phyloP scores from a whole-genome alignment of 2,888 invertebrate species.

The Cyrtodaria siliqua region DNA sequence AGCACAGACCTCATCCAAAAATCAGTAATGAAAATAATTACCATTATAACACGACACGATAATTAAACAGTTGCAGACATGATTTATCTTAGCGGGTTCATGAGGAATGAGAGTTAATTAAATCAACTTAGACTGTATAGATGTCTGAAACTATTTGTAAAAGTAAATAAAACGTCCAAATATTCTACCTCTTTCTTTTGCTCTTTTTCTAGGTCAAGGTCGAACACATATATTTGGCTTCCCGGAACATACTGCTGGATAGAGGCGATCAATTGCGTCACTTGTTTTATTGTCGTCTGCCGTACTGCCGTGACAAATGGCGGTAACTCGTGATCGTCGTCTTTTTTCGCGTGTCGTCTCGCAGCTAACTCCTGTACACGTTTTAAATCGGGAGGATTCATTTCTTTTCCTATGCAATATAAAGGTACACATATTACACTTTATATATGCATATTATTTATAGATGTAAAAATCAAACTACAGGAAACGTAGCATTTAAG shows the following conservation, averaged over 20 bases:
- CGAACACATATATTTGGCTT: slow-evolving; percentile 59
- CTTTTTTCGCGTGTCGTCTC: slow-evolving; percentile 23
- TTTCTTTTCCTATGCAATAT: slow-evolving; percentile 16
- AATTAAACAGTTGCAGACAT: too few relatives aligned
- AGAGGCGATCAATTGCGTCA: slow-evolving; percentile 60
- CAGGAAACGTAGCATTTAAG: too few relatives aligned
- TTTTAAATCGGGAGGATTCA: slow-evolving; percentile 42
- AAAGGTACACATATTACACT: neutral
- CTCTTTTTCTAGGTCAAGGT: slow-evolving; percentile 62
- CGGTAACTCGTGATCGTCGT: slow-evolving; percentile 65
- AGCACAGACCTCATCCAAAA: too few relatives aligned
- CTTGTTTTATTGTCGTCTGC: slow-evolving; percentile 47
- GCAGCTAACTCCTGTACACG: slow-evolving; percentile 12
- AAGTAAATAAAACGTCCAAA: too few relatives aligned
- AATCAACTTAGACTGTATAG: too few relatives aligned
- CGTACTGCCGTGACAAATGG: slow-evolving; percentile 65
- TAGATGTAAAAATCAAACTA: too few relatives aligned
- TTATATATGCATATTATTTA: neutral
- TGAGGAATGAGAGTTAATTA: too few relatives aligned
- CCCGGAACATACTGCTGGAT: slow-evolving; percentile 60
- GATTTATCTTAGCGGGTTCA: too few relatives aligned
- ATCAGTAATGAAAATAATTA: too few relatives aligned
- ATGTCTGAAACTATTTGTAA: too few relatives aligned
- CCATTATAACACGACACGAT: too few relatives aligned
- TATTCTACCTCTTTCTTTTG: slow-evolving; percentile 59